Percentiles rank a stretch among this genome's conserved stretches.
Conservation (phyloP, 2,113 vertebrate genomes). For the Corythornis madagascariensis region DNA sequence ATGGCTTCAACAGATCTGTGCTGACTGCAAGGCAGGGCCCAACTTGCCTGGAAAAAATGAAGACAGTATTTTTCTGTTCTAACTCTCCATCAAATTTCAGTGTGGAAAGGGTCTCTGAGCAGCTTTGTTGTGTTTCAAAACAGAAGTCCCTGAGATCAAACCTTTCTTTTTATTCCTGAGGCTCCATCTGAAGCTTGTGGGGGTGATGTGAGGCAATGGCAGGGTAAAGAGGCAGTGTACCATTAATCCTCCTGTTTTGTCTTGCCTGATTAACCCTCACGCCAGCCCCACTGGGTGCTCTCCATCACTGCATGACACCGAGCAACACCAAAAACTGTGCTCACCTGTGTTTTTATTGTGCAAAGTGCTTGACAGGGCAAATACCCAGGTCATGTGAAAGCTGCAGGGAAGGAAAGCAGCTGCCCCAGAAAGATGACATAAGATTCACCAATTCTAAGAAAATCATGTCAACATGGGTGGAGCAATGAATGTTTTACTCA, state of each 20-base stretch:
- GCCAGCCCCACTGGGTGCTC: constrained; percentile 9
- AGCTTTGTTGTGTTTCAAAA: constrained; percentile 49
- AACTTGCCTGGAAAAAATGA: neutral
- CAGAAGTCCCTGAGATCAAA: constrained; percentile 54
- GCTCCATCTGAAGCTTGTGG: constrained; percentile 74
- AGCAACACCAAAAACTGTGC: constrained; percentile 2
- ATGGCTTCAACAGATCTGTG: neutral
- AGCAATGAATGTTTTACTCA: neutral
- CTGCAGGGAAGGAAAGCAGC: neutral
- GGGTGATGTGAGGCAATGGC: constrained; percentile 35
- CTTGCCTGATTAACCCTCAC: constrained; percentile 72
- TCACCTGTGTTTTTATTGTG: neutral
- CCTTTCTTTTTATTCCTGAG: constrained; percentile 80
- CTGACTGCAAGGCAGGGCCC: neutral
- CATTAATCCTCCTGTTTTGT: constrained; percentile 54
- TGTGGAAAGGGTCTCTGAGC: neutral
- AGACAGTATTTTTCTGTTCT: neutral
- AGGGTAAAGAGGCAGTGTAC: constrained; percentile 38
- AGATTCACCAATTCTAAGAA: neutral
- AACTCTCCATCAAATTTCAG: neutral
- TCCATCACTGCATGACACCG: constrained; percentile 56
- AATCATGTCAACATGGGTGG: neutral
- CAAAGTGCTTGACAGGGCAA: constrained; percentile 27
- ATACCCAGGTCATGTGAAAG: neutral
- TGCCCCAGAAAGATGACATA: neutral